Base-by-base conservation (phyloP, 1,140 invertebrate species). In the Leptestheria dahalacensis region DNA sequence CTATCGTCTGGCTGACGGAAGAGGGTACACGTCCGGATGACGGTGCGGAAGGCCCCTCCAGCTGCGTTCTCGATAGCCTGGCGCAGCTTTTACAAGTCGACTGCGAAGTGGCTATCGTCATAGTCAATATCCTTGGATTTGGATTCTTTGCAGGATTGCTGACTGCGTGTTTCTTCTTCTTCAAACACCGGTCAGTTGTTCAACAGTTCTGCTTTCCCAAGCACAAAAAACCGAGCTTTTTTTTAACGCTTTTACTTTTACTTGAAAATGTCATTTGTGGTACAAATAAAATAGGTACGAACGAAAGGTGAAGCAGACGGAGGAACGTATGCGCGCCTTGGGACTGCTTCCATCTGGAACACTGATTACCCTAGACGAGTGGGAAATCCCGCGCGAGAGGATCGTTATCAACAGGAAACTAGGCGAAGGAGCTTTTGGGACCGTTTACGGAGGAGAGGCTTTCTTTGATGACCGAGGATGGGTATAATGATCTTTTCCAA, bases 321-420 rank as follows among this genome's bases (percentile, higher is more conserved):
- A 85, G 60, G 78, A 83, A 55, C 80, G 83, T 48, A 83, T 90
- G 75, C 79, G 82, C 63, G 80, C 82, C 53, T 75, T 87, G 15
- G 78, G 82, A 65, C 70, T 84, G 4, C 65, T 81, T 1, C 71
- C 76, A 29, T 66, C 75, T 23, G 70, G 72, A 0, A 74, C 72
- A 53, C 73, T 73, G 64, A 71, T 75, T 10, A 69, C 70, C 12
- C 71, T 91, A 11, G 88, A 91, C 67, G 85, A 86, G 65, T 93
- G 89, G 87, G 89, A 94, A 72, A 78, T 93, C 28, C 79, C 85
- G 0, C 73, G 87, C 47, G 84, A 91, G 62, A 76, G 81, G 51
- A 83, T 94, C 2, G 85, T 92, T n/a, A 82, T 93, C n/a, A 93
- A 93, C 71, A 74, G 90, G 20, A 85, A 84, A 67, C 72, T 92